A percentile compares a stretch with the other conserved stretches of the same genome.
These are phyloP conservation scores for Marasmarcha lunaedactyla DNA, from an alignment of 2,888 invertebrate species.

Conservation along the genomic window DNA sequence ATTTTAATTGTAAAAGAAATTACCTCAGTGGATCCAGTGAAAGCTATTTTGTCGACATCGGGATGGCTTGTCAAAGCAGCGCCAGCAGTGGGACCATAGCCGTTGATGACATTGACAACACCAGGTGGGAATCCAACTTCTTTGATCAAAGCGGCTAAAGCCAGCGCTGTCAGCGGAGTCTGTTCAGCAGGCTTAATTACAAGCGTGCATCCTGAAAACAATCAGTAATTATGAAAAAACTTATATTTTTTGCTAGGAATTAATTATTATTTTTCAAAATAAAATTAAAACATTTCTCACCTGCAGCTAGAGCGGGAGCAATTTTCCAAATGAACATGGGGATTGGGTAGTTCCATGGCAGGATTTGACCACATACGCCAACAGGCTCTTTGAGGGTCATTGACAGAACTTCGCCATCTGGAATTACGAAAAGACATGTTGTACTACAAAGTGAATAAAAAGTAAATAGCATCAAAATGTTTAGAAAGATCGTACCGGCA, in stretches of 20 bases:
- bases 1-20: slow-evolving; percentile 1
- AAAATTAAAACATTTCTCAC: slow-evolving; percentile 19
- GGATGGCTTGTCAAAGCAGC: slow-evolving; percentile 78
- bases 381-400: slow-evolving; percentile 91
- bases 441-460: too few relatives aligned
- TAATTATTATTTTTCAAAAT: background rate
- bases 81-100: slow-evolving; percentile 83
- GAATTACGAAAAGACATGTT: slow-evolving; percentile 10
- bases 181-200: slow-evolving; percentile 95
- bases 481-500: slow-evolving; percentile 36
- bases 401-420: slow-evolving; percentile 81
- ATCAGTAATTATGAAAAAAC: background rate
- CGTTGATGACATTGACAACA: slow-evolving; percentile 90
- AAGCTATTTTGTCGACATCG: slow-evolving; percentile 89
- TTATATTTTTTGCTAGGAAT: background rate
- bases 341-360: slow-evolving; percentile 93
- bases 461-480: too few relatives aligned
- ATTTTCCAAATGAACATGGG: slow-evolving; percentile 96
- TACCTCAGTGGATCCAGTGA: slow-evolving; percentile 66
- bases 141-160: slow-evolving; percentile 84
- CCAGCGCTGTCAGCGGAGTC: slow-evolving; percentile 90
- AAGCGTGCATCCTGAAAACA: slow-evolving; percentile 75
- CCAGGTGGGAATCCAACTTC: slow-evolving; percentile 94
- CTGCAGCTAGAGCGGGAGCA: slow-evolving; percentile 79
- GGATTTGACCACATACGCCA: slow-evolving; percentile 87